These are phyloP conservation scores for Bibio marci DNA, from an alignment of 2,888 invertebrate genomes.

Conservation along the genomic window DNA sequence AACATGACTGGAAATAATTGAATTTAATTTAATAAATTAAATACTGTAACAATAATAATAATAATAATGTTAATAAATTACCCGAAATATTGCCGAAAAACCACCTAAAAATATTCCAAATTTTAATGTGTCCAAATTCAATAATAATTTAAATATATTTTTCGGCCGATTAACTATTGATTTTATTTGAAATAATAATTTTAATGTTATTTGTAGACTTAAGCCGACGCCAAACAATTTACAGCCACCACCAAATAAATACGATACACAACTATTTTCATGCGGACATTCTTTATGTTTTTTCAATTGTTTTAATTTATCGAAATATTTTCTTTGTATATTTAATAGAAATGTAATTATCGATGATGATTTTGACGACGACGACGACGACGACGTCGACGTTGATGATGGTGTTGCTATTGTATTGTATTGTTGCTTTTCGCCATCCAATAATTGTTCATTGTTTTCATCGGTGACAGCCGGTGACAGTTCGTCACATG, in stretches of 20 bases:
- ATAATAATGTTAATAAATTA: conserved; percentile 21
- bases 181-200: conserved; percentile 37
- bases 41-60: background rate
- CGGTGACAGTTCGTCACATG: background rate
- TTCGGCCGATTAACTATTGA: conserved; percentile 19
- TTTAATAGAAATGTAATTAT: too few species aligned
- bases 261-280: conserved; percentile 38
- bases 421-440: background rate
- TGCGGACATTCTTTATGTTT: conserved; percentile 37
- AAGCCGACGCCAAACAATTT: conserved; percentile 45
- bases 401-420: background rate
- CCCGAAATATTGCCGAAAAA: conserved; percentile 50
- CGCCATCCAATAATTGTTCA: background rate
- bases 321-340: conserved; percentile 3
- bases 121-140: conserved; percentile 37
- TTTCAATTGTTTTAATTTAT: conserved; percentile 30
- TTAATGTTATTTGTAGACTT: conserved; percentile 39
- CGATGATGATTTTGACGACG: too few species aligned
- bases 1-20: conserved; percentile 33
- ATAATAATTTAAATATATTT: conserved; percentile 10
- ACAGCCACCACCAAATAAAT: conserved; percentile 33
- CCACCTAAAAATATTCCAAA: conserved; percentile 51
- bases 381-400: too few species aligned
- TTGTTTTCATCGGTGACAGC: background rate
- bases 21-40: conserved; percentile 1